A percentile compares a stretch with the other conserved stretches of the same genome.
Evolutionary conservation across 2,113 vertebrate species (phyloP).

Genomic region (Rhinolophus ferrumequinum): DNA sequence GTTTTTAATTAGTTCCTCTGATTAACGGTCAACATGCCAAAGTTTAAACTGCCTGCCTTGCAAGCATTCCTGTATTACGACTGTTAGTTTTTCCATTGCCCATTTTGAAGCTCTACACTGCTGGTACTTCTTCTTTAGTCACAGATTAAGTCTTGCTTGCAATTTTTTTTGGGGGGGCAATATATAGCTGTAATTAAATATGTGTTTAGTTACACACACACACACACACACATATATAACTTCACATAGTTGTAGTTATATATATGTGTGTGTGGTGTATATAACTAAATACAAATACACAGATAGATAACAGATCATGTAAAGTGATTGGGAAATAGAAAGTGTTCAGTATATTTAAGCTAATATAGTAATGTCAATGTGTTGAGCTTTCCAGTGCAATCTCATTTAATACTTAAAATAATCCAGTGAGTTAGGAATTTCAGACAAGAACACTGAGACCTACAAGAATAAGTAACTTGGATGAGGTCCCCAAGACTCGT

Average conservation of each 20-base stretch:
- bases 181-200: background rate
- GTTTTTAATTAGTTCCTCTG: background rate
- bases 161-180: background rate
- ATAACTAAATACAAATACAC: background rate
- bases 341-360: background rate
- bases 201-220: background rate
- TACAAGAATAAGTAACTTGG: background rate
- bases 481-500: background rate
- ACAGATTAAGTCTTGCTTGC: background rate
- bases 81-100: background rate
- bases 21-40: background rate
- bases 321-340: background rate
- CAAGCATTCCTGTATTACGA: background rate
- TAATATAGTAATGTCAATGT: background rate
- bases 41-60: background rate
- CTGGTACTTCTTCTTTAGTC: background rate
- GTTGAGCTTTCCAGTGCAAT: background rate
- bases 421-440: background rate
- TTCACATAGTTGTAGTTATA: background rate
- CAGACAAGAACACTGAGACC: conserved; percentile 23
- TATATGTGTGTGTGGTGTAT: background rate
- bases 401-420: background rate
- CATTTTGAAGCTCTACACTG: background rate
- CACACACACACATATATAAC: background rate
- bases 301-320: background rate